Evolutionary conservation across 2,797 vertebrate species (phyloP).

Genomic region (Enteromius argenteus): DNA sequence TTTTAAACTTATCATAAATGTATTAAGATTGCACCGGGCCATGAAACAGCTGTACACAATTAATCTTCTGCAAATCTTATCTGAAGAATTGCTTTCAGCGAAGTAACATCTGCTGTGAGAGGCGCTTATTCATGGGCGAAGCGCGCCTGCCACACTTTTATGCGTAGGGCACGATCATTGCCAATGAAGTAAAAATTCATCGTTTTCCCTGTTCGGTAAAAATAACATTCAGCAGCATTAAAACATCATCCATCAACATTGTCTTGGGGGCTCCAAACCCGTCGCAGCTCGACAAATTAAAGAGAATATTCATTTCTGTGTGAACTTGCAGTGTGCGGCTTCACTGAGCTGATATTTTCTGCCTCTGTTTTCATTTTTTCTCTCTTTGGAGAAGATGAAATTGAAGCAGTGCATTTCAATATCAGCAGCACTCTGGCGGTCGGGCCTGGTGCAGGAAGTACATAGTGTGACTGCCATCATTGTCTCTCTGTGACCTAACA

Average conservation of each 20-base stretch:
- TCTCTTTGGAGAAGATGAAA: conserved; percentile 73
- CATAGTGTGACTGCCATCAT: conserved; percentile 54
- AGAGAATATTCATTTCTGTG: conserved; percentile 94
- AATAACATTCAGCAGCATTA: conserved; percentile 99
- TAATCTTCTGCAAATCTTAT: conserved; percentile 99
- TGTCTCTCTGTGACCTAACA: conserved; percentile 49
- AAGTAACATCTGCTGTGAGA: conserved; percentile 94
- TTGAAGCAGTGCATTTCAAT: conserved; percentile 77
- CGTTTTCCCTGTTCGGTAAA: conserved; percentile 99
- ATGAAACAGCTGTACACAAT: conserved; percentile 99
- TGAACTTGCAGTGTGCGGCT: conserved; percentile 85
- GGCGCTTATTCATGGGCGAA: conserved; percentile 95
- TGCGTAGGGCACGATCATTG: conserved; percentile 93
- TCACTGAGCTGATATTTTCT: conserved; percentile 74
- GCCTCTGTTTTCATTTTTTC: conserved; percentile 56
- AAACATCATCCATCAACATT: conserved; percentile 99
- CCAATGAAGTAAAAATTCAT: conserved; percentile 99
- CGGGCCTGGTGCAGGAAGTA: conserved; percentile 66
- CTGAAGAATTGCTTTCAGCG: conserved; percentile 95
- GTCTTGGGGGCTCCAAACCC: conserved; percentile 86
- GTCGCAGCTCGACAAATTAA: conserved; percentile 92
- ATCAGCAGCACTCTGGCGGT: conserved; percentile 75
- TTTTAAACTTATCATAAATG: conserved; percentile 99
- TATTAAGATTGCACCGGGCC: conserved; percentile 99
- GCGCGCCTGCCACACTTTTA: conserved; percentile 86